Conservation (phyloP, 2,797 vertebrate genomes). For the Chaenodraco wilsoni region DNA sequence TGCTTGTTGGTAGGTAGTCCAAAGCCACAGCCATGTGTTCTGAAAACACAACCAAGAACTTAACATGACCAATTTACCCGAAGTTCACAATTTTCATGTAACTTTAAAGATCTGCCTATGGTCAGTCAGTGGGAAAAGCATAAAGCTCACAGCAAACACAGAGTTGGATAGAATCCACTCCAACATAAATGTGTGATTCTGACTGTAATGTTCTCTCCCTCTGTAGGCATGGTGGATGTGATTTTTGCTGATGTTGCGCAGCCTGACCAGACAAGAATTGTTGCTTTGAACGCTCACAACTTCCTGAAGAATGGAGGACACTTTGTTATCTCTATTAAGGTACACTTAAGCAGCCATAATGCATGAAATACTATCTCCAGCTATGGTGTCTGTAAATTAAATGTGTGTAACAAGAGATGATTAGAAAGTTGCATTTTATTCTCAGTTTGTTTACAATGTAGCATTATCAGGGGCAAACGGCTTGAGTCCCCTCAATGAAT, state of each 20-base stretch:
- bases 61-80: background rate
- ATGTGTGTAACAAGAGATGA: background rate
- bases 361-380: background rate
- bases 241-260: slow-evolving; percentile 95
- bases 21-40: background rate
- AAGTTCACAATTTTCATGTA: background rate
- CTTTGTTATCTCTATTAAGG: slow-evolving; percentile 96
- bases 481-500: too few species aligned
- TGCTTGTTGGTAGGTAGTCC: slow-evolving; percentile 88
- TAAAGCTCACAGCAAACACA: background rate
- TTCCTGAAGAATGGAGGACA: slow-evolving; percentile 94
- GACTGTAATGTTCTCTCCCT: background rate
- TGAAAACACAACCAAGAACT: background rate
- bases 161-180: background rate
- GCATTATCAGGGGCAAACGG: too few species aligned
- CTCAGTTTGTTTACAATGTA: too few species aligned
- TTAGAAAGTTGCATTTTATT: background rate
- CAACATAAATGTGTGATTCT: background rate
- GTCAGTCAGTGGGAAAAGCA: too few species aligned
- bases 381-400: background rate
- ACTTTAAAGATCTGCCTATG: background rate
- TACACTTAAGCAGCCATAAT: slow-evolving; percentile 40
- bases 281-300: slow-evolving; percentile 93
- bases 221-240: slow-evolving; percentile 94
- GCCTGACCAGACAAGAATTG: slow-evolving; percentile 94